Base-by-base conservation (phyloP, 1,140 invertebrate species). In the Drosophila murphyi region DNA sequence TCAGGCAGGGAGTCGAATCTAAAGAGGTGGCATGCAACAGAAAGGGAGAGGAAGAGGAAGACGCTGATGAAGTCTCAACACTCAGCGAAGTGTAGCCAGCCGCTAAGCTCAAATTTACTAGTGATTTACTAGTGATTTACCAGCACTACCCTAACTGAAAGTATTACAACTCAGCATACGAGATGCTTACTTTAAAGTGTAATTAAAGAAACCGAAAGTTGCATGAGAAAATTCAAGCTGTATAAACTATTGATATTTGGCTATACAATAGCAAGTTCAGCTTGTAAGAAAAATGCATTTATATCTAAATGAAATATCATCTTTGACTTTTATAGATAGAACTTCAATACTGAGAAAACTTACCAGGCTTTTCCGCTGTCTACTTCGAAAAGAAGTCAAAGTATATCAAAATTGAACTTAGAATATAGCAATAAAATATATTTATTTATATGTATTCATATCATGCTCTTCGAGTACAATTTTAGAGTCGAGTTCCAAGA, bases 51-150 rank as follows among this genome's bases (percentile, higher is more conserved):
- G 64, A 59, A 69, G 52, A 55, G 52, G 61, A 57, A 67, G 52
- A 50, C 56, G 62, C 12, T 54, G 12, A 6, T 48, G 29, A 6
- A 62, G 28, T 60, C 65, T 64, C 79, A 65, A 74, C 80, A 83
- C 54, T 83, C 82, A 87, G 73, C 83, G 80, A 88, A 89, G 80
- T 88, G 83, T 83, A 65, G 80, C 85, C 76, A 65, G 80, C 80
- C 76, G 76, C 76, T 62, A 77, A 87, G 85, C 83, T 80, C 72
- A 87, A 79, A 47, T 20, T 20, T 20, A 20, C 20, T 20, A 20
- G 20, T 76, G 79, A 47, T 20, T 20, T 20, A 20, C 20, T 20
- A 20, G 20, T 76, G 79, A 68, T 76, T 87, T 79, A 62, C 68
- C 51, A 62, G 71, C 54, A 67, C 74, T 77, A 83, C 78, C 47